A percentile compares a stretch with the other conserved stretches of the same genome.
These are phyloP conservation scores for Trichonephila clavata DNA, from an alignment of 1,140 invertebrate genomes.

Conservation along the genomic window DNA sequence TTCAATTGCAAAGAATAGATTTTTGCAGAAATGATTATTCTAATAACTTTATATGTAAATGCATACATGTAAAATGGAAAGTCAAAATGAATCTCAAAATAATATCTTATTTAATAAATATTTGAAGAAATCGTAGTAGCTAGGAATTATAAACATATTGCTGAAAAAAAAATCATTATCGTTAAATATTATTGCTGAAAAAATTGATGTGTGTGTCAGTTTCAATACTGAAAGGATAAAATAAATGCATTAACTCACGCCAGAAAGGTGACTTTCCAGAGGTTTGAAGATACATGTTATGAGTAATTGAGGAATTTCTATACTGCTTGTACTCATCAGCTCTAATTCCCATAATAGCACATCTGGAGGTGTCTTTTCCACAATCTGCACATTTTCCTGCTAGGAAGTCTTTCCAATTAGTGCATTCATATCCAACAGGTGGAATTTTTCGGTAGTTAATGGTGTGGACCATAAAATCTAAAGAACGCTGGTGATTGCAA, in stretches of 20 bases:
- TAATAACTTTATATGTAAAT: too few relatives aligned
- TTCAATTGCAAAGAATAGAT: too few relatives aligned
- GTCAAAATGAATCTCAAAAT: too few relatives aligned
- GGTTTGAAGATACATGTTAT: slow-evolving; percentile 67
- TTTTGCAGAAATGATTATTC: too few relatives aligned
- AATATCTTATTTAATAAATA: too few relatives aligned
- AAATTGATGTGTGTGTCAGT: too few relatives aligned
- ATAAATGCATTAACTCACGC: slow-evolving; percentile 34
- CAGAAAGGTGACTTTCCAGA: slow-evolving; percentile 71
- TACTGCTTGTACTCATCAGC: slow-evolving; percentile 69
- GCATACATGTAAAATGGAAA: too few relatives aligned
- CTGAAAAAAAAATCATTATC: too few relatives aligned
- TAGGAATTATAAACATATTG: too few relatives aligned
- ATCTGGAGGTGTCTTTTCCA: slow-evolving; percentile 73
- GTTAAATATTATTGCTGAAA: too few relatives aligned
- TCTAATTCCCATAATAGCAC: slow-evolving; percentile 76
- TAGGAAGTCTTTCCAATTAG: slow-evolving; percentile 77
- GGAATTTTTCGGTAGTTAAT: slow-evolving; percentile 58
- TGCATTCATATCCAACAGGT: slow-evolving; percentile 78
- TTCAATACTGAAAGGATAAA: too few relatives aligned
- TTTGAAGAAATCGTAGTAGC: too few relatives aligned
- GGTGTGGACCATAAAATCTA: slow-evolving; percentile 93
- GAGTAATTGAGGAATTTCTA: slow-evolving; percentile 56
- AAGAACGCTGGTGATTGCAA: slow-evolving; percentile 92
- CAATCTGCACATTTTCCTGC: slow-evolving; percentile 78